Conservation (phyloP, 37 sponge, comb jelly and placozoan species). For the Aplysina aerophoba region DNA sequence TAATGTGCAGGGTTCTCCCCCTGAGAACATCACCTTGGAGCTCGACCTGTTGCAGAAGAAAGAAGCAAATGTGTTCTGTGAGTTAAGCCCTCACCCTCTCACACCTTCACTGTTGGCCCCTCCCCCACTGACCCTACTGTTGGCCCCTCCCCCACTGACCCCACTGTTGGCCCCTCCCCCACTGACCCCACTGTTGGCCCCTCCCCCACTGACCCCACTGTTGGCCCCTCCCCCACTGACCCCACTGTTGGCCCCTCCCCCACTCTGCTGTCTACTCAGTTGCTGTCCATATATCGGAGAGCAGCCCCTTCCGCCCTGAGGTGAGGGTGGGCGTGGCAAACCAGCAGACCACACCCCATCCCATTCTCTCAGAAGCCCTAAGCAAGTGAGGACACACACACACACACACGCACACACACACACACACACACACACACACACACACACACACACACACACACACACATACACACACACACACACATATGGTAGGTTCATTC, state of each 20-base stretch:
- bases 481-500: neutral
- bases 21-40: constrained; percentile 22
- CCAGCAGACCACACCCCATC: neutral
- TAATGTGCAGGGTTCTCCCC: constrained; percentile 32
- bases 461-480: neutral
- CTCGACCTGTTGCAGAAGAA: constrained; percentile 16
- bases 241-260: no score
- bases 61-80: constrained; percentile 6
- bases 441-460: no score
- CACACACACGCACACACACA: neutral
- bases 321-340: neutral
- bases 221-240: no score
- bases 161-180: no score
- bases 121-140: no score
- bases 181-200: no score
- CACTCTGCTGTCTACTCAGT: neutral
- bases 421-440: neutral
- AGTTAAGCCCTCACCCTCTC: neutral
- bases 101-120: no score
- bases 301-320: constrained; percentile 4
- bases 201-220: no score
- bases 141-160: no score
- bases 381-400: neutral
- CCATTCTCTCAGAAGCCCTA: neutral
- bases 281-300: neutral